A percentile compares a stretch with the other conserved stretches of the same genome.
These are phyloP conservation scores for Melipona beecheii DNA, from an alignment of 2,888 invertebrate genomes.

Conservation along the genomic window DNA sequence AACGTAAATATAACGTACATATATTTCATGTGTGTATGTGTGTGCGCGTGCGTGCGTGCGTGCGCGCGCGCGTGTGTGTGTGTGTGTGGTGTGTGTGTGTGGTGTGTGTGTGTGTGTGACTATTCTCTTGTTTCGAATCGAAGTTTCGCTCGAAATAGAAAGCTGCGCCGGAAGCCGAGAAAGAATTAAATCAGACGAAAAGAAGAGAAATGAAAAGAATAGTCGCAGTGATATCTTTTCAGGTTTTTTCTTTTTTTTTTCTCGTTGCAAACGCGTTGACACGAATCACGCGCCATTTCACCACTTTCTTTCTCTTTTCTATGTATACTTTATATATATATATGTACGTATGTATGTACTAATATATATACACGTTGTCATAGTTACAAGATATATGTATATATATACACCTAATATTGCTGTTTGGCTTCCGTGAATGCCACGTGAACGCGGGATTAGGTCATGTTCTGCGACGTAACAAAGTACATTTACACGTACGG, in stretches of 20 bases:
- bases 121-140: background rate
- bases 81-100: background rate
- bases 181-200: background rate
- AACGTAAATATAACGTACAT: constrained; percentile 14
- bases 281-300: constrained; percentile 52
- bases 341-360: constrained; percentile 31
- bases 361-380: constrained; percentile 67
- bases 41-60: background rate
- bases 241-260: background rate
- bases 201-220: constrained; percentile 4
- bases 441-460: constrained; percentile 69
- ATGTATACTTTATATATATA: constrained; percentile 4
- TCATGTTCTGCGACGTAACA: constrained; percentile 58
- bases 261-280: constrained; percentile 49
- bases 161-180: constrained; percentile 27
- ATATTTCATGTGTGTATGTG: background rate
- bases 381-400: constrained; percentile 77
- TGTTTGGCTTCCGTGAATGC: constrained; percentile 80
- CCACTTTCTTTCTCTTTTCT: constrained; percentile 3
- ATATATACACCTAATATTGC: constrained; percentile 83
- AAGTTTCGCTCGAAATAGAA: background rate
- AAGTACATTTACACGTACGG: constrained; percentile 26
- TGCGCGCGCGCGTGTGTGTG: background rate
- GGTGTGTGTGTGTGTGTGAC: background rate
- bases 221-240: background rate